These are phyloP conservation scores for Centropus unirufus DNA, from an alignment of 2,113 vertebrate genomes.

Conservation along the genomic window DNA sequence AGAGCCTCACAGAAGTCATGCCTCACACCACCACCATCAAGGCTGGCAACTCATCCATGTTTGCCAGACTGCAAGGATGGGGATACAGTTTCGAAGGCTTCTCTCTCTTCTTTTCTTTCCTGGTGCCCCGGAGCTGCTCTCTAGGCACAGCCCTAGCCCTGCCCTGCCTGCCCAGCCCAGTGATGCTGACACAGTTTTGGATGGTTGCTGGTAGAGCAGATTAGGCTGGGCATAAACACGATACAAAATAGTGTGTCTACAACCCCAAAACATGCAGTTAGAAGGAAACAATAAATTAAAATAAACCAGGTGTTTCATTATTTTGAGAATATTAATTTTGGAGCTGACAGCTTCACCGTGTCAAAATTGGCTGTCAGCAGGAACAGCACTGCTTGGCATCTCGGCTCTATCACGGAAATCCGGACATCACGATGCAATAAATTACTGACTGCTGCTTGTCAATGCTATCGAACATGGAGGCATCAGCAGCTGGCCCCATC, in stretches of 20 bases:
- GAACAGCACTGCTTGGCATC: neutral
- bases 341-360: neutral
- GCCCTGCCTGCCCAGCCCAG: neutral
- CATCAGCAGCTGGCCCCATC: neutral
- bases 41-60: neutral
- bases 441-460: slow-evolving; percentile 7
- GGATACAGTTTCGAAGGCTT: neutral
- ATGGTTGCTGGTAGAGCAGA: neutral
- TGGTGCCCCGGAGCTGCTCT: neutral
- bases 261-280: neutral
- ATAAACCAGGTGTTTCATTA: neutral
- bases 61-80: neutral
- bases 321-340: neutral
- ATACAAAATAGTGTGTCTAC: neutral
- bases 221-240: neutral
- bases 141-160: neutral
- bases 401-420: neutral
- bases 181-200: too few species aligned
- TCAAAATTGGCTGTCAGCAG: neutral
- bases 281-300: neutral
- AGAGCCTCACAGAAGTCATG: neutral
- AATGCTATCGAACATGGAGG: slow-evolving; percentile 1
- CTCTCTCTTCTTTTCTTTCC: neutral
- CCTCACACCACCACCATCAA: neutral
- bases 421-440: neutral